phyloP scores from a whole-genome alignment of 2,113 vertebrate genomes.

The Syngnathus typhle region DNA sequence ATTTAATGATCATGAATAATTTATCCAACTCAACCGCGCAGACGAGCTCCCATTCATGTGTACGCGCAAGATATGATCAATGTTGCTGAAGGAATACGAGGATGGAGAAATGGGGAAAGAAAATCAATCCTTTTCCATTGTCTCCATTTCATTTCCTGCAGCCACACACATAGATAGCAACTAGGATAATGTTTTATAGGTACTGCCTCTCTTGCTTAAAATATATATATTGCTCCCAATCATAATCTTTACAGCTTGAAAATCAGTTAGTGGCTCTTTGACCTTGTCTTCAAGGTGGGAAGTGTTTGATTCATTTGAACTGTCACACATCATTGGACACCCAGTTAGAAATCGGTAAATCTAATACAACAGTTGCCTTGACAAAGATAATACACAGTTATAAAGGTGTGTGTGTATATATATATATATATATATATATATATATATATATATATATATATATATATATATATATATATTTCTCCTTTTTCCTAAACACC shows the following conservation, averaged over 20 bases:
- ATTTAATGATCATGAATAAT: slow-evolving; percentile 62
- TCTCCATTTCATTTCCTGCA: slow-evolving; percentile 14
- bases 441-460: not conserved
- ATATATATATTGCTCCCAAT: too few species aligned
- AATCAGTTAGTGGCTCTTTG: too few species aligned
- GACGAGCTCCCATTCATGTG: slow-evolving; percentile 25
- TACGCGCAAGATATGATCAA: slow-evolving; percentile 39
- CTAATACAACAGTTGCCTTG: not conserved
- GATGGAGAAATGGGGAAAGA: slow-evolving; percentile 18
- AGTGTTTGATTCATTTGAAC: not conserved
- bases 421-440: not conserved
- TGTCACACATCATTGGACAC: not conserved
- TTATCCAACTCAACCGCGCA: slow-evolving; percentile 53
- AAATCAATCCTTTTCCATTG: slow-evolving; percentile 51
- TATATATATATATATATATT: not conserved
- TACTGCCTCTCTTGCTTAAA: not conserved
- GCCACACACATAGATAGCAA: not conserved
- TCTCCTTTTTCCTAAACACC: not conserved
- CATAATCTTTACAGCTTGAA: too few species aligned
- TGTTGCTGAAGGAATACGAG: slow-evolving; percentile 23
- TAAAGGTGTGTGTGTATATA: not conserved
- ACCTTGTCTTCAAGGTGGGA: not conserved
- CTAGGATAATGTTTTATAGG: slow-evolving; percentile 2
- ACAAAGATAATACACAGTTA: not conserved
- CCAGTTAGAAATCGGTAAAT: not conserved